These are phyloP conservation scores for Rhinella marina DNA, from an alignment of 2,797 vertebrate genomes.

Conservation along the genomic window DNA sequence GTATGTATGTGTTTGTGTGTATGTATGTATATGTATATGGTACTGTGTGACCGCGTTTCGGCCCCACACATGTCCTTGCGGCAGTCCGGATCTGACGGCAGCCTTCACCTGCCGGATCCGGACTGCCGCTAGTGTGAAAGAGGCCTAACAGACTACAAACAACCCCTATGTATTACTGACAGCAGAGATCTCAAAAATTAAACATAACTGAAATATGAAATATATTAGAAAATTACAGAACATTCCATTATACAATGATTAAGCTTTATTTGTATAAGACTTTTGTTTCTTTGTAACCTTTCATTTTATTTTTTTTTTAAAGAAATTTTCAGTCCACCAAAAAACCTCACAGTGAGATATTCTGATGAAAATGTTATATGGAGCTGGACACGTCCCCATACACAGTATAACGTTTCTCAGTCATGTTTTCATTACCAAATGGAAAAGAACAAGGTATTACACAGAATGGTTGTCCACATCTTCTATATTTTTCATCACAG, in stretches of 20 bases:
- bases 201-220: not conserved
- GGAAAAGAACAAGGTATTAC: conserved; percentile 30
- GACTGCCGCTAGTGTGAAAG: too few species aligned
- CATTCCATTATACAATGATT: not conserved
- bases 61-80: too few species aligned
- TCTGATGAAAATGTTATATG: not conserved
- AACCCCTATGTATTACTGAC: not conserved
- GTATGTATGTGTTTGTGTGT: too few species aligned
- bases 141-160: too few species aligned
- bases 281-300: not conserved
- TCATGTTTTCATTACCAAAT: conserved; percentile 24
- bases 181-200: not conserved
- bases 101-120: too few species aligned
- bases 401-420: not conserved
- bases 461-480: too few species aligned
- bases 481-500: too few species aligned
- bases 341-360: not conserved
- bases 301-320: not conserved
- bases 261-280: not conserved
- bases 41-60: too few species aligned
- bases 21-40: too few species aligned
- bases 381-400: conserved; percentile 11
- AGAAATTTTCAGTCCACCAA: conserved; percentile 38
- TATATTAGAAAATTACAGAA: not conserved
- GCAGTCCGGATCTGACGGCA: too few species aligned